phyloP scores from a whole-genome alignment of 2,113 vertebrate species.

The Mixornis gularis region DNA sequence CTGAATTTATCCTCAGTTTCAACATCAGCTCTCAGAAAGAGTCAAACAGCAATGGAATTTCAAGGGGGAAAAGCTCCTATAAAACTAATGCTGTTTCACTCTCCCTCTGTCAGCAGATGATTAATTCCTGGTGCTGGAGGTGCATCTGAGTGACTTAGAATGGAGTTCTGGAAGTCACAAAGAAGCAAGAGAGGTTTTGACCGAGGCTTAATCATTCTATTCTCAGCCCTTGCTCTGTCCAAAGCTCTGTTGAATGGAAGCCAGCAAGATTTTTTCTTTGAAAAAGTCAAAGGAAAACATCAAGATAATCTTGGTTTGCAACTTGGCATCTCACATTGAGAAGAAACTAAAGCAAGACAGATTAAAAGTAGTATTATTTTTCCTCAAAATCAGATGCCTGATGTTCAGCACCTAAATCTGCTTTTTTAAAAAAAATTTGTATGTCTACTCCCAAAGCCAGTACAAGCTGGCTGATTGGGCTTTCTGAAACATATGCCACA shows the following conservation, averaged over 20 bases:
- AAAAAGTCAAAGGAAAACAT: not conserved
- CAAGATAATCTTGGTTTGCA: slow-evolving; percentile 13
- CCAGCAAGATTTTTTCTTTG: slow-evolving; percentile 14
- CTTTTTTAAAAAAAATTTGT: not conserved
- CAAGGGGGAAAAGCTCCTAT: not conserved
- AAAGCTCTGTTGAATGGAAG: slow-evolving; percentile 3
- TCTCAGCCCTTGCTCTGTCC: not conserved
- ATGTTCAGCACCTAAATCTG: not conserved
- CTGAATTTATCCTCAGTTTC: slow-evolving; percentile 44
- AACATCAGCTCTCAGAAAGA: slow-evolving; percentile 40
- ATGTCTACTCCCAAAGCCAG: not conserved
- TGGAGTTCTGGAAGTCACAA: slow-evolving; percentile 24
- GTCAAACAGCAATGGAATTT: slow-evolving; percentile 34
- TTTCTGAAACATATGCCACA: not conserved
- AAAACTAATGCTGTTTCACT: slow-evolving; percentile 23
- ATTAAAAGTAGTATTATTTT: not conserved
- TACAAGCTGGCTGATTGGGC: not conserved
- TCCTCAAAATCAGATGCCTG: not conserved
- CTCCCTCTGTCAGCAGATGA: slow-evolving; percentile 30
- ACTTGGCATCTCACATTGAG: not conserved
- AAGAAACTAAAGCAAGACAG: not conserved
- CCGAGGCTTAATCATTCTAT: slow-evolving; percentile 9
- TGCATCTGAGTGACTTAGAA: slow-evolving; percentile 4
- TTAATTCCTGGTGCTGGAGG: slow-evolving; percentile 48
- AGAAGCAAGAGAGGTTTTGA: slow-evolving; percentile 13